Evolutionary conservation across 2,113 vertebrate genomes (phyloP).

Genomic region (Sus scrofa): DNA sequence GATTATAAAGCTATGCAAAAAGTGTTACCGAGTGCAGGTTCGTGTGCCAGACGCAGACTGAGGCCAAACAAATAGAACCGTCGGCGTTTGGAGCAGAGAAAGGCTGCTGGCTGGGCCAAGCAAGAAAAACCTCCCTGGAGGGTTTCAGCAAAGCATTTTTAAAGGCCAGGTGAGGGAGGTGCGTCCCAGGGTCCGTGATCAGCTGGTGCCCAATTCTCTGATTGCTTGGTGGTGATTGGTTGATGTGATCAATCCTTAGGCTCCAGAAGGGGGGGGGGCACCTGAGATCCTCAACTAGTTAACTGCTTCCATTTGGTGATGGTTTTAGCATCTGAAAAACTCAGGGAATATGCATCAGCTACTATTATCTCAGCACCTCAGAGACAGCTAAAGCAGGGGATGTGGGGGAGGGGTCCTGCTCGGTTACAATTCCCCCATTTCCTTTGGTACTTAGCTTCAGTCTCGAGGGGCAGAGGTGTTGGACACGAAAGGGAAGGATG

Average conservation of each 20-base stretch:
- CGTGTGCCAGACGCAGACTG: not conserved
- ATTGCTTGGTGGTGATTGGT: not conserved
- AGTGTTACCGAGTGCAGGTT: not conserved
- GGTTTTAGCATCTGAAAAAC: not conserved
- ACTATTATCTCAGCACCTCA: not conserved
- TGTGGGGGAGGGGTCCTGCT: not conserved
- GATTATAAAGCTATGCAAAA: constrained; percentile 3
- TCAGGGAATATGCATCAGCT: not conserved
- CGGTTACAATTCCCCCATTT: not conserved
- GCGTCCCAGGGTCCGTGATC: not conserved
- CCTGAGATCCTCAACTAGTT: not conserved
- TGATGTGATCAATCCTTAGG: not conserved
- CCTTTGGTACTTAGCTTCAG: not conserved
- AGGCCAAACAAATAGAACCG: not conserved
- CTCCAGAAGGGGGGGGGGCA: not conserved
- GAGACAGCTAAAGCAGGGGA: not conserved
- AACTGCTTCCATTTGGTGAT: not conserved
- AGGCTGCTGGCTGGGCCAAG: not conserved
- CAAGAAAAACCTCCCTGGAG: not conserved
- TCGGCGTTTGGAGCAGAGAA: not conserved
- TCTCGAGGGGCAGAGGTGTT: not conserved
- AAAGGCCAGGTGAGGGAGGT: not conserved
- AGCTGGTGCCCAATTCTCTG: not conserved
- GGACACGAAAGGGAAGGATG: not conserved
- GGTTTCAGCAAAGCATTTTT: not conserved